phyloP scores from a whole-genome alignment of 2,797 vertebrate species.

The Gila robusta region DNA sequence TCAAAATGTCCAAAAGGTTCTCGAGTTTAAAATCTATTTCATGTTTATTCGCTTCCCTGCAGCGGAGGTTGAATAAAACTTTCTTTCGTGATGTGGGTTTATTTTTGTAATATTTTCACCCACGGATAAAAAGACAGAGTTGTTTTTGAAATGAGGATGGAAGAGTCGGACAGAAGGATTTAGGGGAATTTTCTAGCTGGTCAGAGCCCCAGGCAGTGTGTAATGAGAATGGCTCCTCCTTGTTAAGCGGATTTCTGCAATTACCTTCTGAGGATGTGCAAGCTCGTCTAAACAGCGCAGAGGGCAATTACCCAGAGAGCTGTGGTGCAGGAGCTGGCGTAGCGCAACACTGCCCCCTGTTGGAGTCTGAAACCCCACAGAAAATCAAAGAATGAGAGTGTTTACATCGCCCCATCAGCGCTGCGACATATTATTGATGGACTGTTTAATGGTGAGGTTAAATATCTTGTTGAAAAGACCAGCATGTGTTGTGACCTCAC shows the following conservation, averaged over 20 bases:
- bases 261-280: conserved; percentile 68
- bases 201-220: conserved; percentile 65
- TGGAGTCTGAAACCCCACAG: conserved; percentile 58
- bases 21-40: neutral
- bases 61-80: conserved; percentile 3
- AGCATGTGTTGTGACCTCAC: neutral
- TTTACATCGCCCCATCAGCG: neutral
- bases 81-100: conserved; percentile 21
- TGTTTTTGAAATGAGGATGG: conserved; percentile 40
- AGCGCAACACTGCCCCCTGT: conserved; percentile 76
- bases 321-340: neutral
- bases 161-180: conserved; percentile 58
- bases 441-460: conserved; percentile 1
- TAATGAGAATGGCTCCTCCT: conserved; percentile 73
- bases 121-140: conserved; percentile 31
- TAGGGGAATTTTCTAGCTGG: conserved; percentile 60
- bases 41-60: conserved; percentile 12
- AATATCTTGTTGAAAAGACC: neutral
- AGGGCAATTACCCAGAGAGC: conserved; percentile 41
- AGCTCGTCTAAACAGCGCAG: conserved; percentile 43
- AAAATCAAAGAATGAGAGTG: neutral
- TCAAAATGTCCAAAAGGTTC: neutral
- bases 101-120: conserved; percentile 11
- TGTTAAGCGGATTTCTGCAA: conserved; percentile 74
- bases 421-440: neutral